Evolutionary conservation across 2,888 invertebrate genomes (phyloP), one percentile per base, ranked within the genome.

Genomic region (Scrobipalpa atriplicella): DNA sequence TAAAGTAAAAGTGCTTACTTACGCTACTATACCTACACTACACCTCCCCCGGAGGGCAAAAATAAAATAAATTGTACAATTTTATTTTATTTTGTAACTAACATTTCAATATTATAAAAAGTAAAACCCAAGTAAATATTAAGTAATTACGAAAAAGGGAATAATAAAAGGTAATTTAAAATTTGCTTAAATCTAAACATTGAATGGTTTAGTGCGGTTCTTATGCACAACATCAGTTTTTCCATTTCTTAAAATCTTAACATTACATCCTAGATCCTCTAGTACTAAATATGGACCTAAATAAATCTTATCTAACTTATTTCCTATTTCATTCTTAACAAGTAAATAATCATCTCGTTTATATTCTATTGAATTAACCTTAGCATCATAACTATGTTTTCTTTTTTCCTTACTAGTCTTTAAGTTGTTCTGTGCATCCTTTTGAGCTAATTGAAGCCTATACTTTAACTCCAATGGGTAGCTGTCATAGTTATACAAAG

Each of bases 321-420:
- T n/a, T n/a, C n/a, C n/a, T n/a, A n/a, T n/a, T n/a, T 70, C 65
- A 63, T 64, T 69, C 66, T 66, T 72, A 9, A 69, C 11, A 18
- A 70, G 41, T 16, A 70, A 36, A 65, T 65, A 64, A 64, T 69
- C 68, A 58, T 68, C 21, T 47, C 58, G 39, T 9, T 67, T 58
- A 66, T 67, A 70, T 9, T 3, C 54, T 51, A 69, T 38, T 64
- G 68, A 62, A 41, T 69, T 69, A 21, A 21, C 36, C n/a, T 56
- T 56, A 21, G 38, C 62, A 64, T 70, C 70, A 65, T 67, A 70
- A 16, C 3, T 36, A 21, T 19, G n/a, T 66, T 70, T 69, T 47
- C 70, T 51, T 64, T 64, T 66, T 43, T 64, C 43, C 60, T 70
- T 68, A 61, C 65, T 65, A 39, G n/a, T n/a, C 19, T 65, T 43